Base-by-base conservation (phyloP, 2,797 vertebrate species). In the Oophaga sylvatica region DNA sequence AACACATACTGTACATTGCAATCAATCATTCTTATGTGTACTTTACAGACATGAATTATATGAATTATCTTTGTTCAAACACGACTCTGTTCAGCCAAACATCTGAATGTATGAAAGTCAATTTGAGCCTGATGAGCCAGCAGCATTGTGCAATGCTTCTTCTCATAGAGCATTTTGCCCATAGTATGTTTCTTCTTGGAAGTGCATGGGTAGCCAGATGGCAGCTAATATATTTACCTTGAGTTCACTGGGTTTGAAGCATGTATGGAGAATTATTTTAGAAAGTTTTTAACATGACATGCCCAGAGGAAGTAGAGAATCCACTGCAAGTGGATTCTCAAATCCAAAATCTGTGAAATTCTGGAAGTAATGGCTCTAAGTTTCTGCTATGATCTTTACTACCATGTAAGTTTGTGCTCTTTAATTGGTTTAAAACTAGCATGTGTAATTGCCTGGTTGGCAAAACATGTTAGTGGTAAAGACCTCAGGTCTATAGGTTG, bases 61-160 rank as follows among this genome's bases (percentile, higher is more conserved):
- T 53, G 35, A 41, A 59, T 75, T 59, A n/a, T 84, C 70, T 48
- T 45, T 84, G 83, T 77, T 77, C 9, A 62, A 76, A 65, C 83
- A 77, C 48, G 83, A 63, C 53, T 45, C 31, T 26, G 4, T 7
- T 48, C 41, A 35, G 13, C 48, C 56, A 63, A 41, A 73, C 59
- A 84, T 84, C 53, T 84, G 35, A 84, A 71, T 5, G 26, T 15
- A 17, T 53, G 9, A 12, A 22, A 29, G 41, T 26, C 8, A 77
- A 20, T 29, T 62, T 16, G 31, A 19, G 31, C 11, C 57, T 84
- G 7, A 63, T 20, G 62, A 31, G 29, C 22, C n/a, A 78, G 16
- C 56, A 75, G 82, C 17, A 22, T 13, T 77, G 73, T 48, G 31
- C 31, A 53, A 62, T 35, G 15, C 62, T 76, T 31, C 16, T 13